These are phyloP conservation scores for Gastracanthus pulcherrimus DNA, from an alignment of 2,888 invertebrate genomes.

Conservation along the genomic window DNA sequence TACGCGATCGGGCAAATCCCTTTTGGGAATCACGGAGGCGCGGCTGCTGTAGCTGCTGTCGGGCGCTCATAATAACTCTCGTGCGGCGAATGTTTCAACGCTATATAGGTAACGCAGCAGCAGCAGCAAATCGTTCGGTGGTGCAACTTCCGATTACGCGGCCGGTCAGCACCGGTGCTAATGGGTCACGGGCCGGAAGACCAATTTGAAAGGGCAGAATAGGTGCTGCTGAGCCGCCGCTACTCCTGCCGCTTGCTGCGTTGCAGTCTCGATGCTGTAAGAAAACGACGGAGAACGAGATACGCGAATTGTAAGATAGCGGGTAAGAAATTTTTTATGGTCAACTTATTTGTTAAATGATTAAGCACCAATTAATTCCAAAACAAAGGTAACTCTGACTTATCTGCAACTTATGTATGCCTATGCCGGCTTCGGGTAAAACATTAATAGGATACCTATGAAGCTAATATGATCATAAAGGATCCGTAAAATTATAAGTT, in stretches of 20 bases:
- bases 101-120: too few species aligned
- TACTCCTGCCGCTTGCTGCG: background rate
- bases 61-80: slow-evolving; percentile 3
- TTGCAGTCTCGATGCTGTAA: background rate
- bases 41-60: background rate
- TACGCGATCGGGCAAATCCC: slow-evolving; percentile 31
- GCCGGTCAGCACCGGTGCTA: background rate
- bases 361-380: too few species aligned
- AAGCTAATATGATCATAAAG: too few species aligned
- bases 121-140: slow-evolving; percentile 14
- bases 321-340: background rate
- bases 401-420: too few species aligned
- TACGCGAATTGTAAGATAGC: background rate
- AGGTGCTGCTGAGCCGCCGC: background rate
- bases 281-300: background rate
- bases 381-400: too few species aligned
- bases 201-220: slow-evolving; percentile 28
- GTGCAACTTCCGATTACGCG: slow-evolving; percentile 45
- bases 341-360: background rate
- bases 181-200: slow-evolving; percentile 27
- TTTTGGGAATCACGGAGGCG: background rate
- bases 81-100: background rate
- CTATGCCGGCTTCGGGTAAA: too few species aligned
- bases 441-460: too few species aligned
- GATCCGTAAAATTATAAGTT: too few species aligned